Evolutionary conservation across 2,113 vertebrate genomes (phyloP), one percentile per base, ranked within the genome.

Genomic region (Hirundichthys speculiger): DNA sequence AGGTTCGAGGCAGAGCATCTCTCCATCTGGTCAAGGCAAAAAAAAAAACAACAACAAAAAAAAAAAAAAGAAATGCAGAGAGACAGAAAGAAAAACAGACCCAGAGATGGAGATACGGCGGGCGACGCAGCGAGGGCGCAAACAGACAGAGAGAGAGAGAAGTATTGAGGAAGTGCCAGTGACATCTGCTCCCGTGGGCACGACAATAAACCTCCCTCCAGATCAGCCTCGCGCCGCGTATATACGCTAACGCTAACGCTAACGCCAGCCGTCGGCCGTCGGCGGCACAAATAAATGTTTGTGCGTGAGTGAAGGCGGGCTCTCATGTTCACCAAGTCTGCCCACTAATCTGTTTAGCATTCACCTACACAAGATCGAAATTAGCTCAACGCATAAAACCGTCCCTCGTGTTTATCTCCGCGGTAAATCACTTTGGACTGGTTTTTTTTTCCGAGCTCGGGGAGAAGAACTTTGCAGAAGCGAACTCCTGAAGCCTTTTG

Each of bases 181-280:
- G 90, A 92, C 92, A 92, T 93, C 92, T 92, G 91, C 86, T 92
- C 90, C 88, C 88, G 87, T 91, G 91, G 91, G 89, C 89, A 88
- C 73, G 73, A 92, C 89, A 91, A 91, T 91, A 73, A 84, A 90
- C 89, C 86, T 90, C 84, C 79, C 83, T 89, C 75, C 72, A 76
- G 71, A 88, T 92, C 87, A 72, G 82, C 81, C 80, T 89, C 79
- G 63, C 80, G 67, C 78, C 72, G 68, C 84, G 77, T 82, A 86
- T 55, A n/a, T n/a, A n/a, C n/a, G n/a, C n/a, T n/a, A n/a, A n/a
- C n/a, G n/a, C n/a, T n/a, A n/a, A n/a, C n/a, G 73, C 51, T 56
- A 61, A 18, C 77, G 87, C 84, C 85, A 82, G 87, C 75, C 85
- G 61, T 59, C 22, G 51, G 61, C 51, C 77, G n/a, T 72, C 66